Evolutionary conservation across 1,140 invertebrate species (phyloP).

Genomic region (Drosophila tropicalis): DNA sequence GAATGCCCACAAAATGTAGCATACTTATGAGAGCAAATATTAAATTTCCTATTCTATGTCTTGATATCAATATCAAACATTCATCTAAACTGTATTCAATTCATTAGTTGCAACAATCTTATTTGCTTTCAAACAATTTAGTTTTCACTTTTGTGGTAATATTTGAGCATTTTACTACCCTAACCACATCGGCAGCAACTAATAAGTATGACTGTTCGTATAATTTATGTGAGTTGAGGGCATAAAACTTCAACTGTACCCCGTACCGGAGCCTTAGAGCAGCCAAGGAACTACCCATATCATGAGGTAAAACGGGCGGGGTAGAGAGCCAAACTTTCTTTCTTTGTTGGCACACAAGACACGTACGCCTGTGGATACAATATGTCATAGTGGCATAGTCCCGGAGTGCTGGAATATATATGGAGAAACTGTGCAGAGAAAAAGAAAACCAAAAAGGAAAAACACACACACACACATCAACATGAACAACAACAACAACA

Average conservation of each 20-base stretch:
- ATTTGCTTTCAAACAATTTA: constrained; percentile 1
- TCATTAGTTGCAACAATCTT: neutral
- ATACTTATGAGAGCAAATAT: too few relatives aligned
- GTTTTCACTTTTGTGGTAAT: constrained; percentile 1
- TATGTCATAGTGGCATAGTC: constrained; percentile 65
- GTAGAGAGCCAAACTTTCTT: constrained; percentile 53
- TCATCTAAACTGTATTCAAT: neutral
- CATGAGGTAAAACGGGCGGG: neutral
- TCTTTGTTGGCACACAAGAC: constrained; percentile 55
- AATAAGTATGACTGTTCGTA: constrained; percentile 44
- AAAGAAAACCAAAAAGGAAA: neutral
- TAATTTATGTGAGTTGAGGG: constrained; percentile 31
- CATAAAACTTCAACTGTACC: constrained; percentile 11
- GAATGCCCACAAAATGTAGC: too few relatives aligned
- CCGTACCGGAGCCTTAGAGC: neutral
- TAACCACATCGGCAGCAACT: constrained; percentile 22
- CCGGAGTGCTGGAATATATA: constrained; percentile 1
- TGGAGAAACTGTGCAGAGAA: constrained; percentile 1
- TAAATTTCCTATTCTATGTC: too few relatives aligned
- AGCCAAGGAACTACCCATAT: neutral
- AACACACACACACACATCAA: too few relatives aligned
- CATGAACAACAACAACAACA: neutral
- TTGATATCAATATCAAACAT: too few relatives aligned
- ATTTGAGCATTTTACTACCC: constrained; percentile 8
- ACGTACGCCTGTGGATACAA: constrained; percentile 77